These are phyloP conservation scores for Aphodius granarius DNA, from an alignment of 2,888 invertebrate species.

Conservation along the genomic window DNA sequence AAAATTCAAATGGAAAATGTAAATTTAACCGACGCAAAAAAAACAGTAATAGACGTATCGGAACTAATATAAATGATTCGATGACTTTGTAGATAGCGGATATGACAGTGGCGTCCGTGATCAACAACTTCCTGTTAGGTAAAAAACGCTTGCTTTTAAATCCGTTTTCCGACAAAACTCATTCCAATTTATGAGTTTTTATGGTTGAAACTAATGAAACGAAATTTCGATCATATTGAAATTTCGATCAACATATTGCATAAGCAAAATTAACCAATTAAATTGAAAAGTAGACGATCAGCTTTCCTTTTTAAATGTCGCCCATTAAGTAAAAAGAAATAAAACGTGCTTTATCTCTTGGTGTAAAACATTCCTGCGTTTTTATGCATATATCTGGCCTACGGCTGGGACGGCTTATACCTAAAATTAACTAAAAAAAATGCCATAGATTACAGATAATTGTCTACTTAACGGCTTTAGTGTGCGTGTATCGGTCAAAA, in stretches of 20 bases:
- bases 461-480: neutral
- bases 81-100: neutral
- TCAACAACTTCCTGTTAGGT: neutral
- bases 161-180: neutral
- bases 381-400: neutral
- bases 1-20: neutral
- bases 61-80: neutral
- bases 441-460: neutral
- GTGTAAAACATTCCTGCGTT: neutral
- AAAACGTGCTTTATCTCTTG: neutral
- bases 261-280: too few relatives aligned
- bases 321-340: neutral
- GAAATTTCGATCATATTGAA: too few relatives aligned
- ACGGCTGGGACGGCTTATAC: too few relatives aligned
- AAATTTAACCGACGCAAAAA: neutral
- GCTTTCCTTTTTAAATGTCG: neutral
- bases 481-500: neutral
- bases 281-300: too few relatives aligned
- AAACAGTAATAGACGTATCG: neutral
- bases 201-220: neutral
- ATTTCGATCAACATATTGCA: neutral
- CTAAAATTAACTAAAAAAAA: neutral
- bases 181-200: neutral
- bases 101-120: neutral
- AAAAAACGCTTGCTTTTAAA: neutral